A percentile compares a stretch with the other conserved stretches of the same genome.
These are phyloP conservation scores for Desmophyllum pertusum DNA, from an alignment of 92 coral and sea anemone genomes.

Conservation along the genomic window DNA sequence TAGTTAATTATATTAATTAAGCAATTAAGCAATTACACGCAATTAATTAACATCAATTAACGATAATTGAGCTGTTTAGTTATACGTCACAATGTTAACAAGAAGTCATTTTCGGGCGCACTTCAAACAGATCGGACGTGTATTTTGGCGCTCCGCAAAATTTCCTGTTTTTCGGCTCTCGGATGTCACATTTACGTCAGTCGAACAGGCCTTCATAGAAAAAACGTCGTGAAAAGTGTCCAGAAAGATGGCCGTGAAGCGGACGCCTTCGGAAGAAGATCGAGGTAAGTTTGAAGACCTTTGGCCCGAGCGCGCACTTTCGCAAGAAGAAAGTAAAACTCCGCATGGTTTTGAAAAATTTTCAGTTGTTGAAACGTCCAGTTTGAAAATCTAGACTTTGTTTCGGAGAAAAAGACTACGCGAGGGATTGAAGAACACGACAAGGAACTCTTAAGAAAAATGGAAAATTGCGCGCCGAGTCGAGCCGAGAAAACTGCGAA, in stretches of 20 bases:
- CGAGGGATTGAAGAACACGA: not conserved
- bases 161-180: not conserved
- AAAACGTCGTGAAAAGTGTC: not conserved
- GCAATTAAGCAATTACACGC: not conserved
- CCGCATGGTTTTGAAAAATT: not conserved
- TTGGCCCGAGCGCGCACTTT: not conserved
- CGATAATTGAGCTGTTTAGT: not conserved
- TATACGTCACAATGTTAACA: conserved; percentile 10
- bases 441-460: not conserved
- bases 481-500: not conserved
- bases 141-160: not conserved
- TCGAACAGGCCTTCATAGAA: not conserved
- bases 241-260: not conserved
- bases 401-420: not conserved
- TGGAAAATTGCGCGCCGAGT: not conserved
- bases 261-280: not conserved
- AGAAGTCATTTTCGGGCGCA: not conserved
- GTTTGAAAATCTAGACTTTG: not conserved
- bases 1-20: no score
- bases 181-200: not conserved
- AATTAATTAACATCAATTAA: not conserved
- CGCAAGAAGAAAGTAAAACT: not conserved
- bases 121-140: not conserved
- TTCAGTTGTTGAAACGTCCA: not conserved
- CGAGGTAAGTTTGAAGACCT: not conserved